Conservation (phyloP, 2,888 invertebrate species). For the Adineta ricciae region DNA sequence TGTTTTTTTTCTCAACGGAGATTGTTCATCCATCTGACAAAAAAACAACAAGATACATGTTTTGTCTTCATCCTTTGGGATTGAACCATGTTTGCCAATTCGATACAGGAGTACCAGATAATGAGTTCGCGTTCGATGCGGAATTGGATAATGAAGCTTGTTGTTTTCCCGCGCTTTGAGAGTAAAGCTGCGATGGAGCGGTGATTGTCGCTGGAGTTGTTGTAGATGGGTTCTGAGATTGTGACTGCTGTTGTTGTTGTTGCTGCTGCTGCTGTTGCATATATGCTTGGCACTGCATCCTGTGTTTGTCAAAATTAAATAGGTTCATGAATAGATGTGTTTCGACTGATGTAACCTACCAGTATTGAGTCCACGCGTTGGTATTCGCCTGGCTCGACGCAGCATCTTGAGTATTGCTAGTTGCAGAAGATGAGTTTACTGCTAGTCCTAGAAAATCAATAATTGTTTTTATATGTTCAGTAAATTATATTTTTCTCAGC, state of each 20-base stretch:
- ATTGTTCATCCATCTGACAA: neutral
- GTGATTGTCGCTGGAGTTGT: neutral
- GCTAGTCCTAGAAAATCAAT: neutral
- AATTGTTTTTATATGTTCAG: neutral
- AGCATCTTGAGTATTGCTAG: neutral
- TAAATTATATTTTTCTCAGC: neutral
- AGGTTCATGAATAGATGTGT: neutral
- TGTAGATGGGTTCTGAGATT: neutral
- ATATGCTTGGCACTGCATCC: neutral
- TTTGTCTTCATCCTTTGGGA: neutral
- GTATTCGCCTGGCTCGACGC: neutral
- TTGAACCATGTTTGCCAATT: neutral
- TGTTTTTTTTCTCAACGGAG: neutral
- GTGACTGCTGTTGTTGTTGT: neutral
- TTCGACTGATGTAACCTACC: neutral
- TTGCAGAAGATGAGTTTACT: neutral
- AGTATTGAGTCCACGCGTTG: neutral
- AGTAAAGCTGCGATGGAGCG: neutral
- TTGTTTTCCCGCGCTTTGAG: neutral
- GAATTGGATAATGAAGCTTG: neutral
- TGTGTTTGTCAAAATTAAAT: neutral
- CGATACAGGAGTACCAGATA: neutral
- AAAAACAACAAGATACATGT: neutral
- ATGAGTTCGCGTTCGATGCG: neutral
- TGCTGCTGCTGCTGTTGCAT: neutral